Percentiles rank a stretch among this genome's conserved stretches.
phyloP scores from a whole-genome alignment of 2,888 invertebrate species.

The Perizoma affinitatum region DNA sequence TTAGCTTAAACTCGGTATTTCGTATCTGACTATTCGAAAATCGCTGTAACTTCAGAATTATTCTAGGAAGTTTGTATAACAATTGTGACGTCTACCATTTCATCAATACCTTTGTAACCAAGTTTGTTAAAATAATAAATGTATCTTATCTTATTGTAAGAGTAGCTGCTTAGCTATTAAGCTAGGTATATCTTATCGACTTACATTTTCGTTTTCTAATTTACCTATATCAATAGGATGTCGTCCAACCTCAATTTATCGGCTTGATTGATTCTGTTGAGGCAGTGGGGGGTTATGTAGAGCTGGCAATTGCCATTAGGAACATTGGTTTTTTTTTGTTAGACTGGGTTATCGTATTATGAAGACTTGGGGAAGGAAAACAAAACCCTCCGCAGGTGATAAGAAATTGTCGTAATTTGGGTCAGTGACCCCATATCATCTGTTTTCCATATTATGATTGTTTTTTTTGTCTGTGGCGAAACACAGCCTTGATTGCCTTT shows the following conservation, averaged over 20 bases:
- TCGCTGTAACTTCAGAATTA: no score
- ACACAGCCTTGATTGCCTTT: no score
- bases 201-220: not conserved
- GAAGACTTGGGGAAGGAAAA: constrained; percentile 9
- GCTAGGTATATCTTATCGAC: not conserved
- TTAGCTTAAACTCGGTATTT: no score
- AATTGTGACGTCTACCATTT: no score
- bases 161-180: no score
- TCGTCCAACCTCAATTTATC: constrained; percentile 16
- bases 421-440: constrained; percentile 3
- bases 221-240: not conserved
- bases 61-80: no score
- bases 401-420: not conserved
- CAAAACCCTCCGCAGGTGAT: no score
- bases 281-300: constrained; percentile 17
- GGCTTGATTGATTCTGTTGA: constrained; percentile 25
- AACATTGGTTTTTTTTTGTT: constrained; percentile 16
- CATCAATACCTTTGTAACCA: no score
- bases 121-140: no score
- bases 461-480: no score
- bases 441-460: not conserved
- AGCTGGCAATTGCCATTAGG: constrained; percentile 23
- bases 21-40: no score
- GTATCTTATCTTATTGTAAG: no score
- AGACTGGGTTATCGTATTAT: constrained; percentile 25